Evolutionary conservation across 2,113 vertebrate genomes (phyloP).

Genomic region (Pygoscelis antarcticus): DNA sequence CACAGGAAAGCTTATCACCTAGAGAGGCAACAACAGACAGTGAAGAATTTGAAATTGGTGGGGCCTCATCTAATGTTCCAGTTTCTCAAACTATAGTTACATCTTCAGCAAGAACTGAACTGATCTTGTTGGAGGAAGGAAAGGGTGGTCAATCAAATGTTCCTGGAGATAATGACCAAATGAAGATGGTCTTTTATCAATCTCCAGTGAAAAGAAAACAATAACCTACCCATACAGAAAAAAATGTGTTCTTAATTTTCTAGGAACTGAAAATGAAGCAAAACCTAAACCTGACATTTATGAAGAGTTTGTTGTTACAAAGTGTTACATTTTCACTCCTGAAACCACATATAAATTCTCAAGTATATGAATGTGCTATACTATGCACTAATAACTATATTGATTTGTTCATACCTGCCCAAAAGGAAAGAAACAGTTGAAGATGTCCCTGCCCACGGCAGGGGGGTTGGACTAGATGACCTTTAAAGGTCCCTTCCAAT

Average conservation of each 20-base stretch:
- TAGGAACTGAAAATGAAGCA: background rate
- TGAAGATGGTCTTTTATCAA: background rate
- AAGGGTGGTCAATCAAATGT: background rate
- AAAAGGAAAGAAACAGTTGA: background rate
- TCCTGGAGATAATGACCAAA: background rate
- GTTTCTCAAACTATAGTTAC: background rate
- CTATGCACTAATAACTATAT: background rate
- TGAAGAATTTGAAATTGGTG: background rate
- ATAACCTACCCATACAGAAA: background rate
- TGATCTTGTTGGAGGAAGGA: background rate
- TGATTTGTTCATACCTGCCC: background rate
- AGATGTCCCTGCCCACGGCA: too few relatives aligned
- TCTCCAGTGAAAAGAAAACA: background rate
- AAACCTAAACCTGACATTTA: background rate
- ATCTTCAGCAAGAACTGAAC: background rate
- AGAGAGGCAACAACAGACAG: background rate
- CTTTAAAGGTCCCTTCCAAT: too few relatives aligned
- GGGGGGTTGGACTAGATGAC: too few relatives aligned
- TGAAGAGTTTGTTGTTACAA: background rate
- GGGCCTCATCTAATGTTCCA: background rate
- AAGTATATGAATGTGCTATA: background rate
- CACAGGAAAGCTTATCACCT: conserved; percentile 23
- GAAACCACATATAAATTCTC: background rate
- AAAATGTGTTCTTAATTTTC: background rate
- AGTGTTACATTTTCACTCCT: too few relatives aligned